Evolutionary conservation across 2,113 vertebrate genomes (phyloP), one percentile per base, ranked within the genome.

Genomic region (Halichoeres trimaculatus): DNA sequence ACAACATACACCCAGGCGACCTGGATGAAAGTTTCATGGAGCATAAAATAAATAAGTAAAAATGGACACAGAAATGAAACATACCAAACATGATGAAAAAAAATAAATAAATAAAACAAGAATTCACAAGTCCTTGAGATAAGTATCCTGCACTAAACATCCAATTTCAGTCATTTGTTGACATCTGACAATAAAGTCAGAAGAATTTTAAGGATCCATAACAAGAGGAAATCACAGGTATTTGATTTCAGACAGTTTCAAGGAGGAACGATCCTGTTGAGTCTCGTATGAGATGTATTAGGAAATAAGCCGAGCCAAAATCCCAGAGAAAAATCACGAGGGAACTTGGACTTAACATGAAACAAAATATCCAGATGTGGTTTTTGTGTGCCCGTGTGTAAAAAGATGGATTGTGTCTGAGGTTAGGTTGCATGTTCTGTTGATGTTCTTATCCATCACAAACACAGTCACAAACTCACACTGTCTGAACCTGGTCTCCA

Each of bases 301-400:
- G 16, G 76, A 70, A 56, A 67, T 51, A 59, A 56, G 60, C 51
- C 57, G 6, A 77, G 52, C 26, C 38, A 51, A 60, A 63, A 78
- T 76, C 43, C 57, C 24, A 41, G 35, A 59, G 40, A 54, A 11
- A 65, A 69, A 60, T 52, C 73, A 69, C 45, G 20, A 45, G 48
- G 52, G 50, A 58, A 48, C 50, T 36, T 53, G 41, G 63, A 59
- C 51, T 53, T 45, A 19, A 14, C 34, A 69, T 61, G 64, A 41
- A 68, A 72, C 69, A 55, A 58, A 70, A 73, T 74, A 64, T 65
- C 76, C 80, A 89, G 84, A 89, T 89, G 87, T 83, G 73, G 26
- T 71, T 62, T 85, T 36, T 58, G 53, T 74, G 61, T 75, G 35
- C 26, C 12, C 54, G 48, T 62, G 60, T 67, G 40, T 78, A 41